phyloP scores from a whole-genome alignment of 2,888 invertebrate genomes.

The Agapostemon virescens region DNA sequence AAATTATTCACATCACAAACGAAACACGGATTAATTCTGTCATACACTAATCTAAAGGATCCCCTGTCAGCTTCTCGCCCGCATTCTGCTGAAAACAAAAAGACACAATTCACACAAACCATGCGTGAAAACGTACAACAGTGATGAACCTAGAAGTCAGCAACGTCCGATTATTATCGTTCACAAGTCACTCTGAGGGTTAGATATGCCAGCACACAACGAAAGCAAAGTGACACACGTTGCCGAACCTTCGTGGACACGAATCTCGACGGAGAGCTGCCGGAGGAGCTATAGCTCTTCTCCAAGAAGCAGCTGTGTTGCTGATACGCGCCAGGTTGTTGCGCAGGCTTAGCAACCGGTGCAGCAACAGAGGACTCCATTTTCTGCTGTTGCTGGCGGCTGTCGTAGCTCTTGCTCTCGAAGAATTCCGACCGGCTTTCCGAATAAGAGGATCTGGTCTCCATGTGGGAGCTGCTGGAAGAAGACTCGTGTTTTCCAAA shows the following conservation, averaged over 20 bases:
- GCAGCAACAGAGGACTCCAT: slow-evolving; percentile 59
- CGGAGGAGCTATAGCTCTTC: slow-evolving; percentile 70
- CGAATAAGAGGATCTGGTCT: slow-evolving; percentile 73
- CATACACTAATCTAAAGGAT: neutral
- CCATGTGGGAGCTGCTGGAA: slow-evolving; percentile 67
- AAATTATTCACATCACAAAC: neutral
- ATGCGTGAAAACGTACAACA: slow-evolving; percentile 11
- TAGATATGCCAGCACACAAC: neutral
- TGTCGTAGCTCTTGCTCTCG: slow-evolving; percentile 74
- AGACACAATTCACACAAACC: neutral
- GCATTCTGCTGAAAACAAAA: neutral
- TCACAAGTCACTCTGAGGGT: neutral
- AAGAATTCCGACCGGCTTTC: slow-evolving; percentile 75
- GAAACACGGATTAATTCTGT: neutral
- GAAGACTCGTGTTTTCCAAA: slow-evolving; percentile 74
- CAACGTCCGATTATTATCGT: neutral
- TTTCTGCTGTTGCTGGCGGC: slow-evolving; percentile 68
- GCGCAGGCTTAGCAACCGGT: slow-evolving; percentile 24
- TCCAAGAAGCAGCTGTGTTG: slow-evolving; percentile 75
- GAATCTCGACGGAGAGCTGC: slow-evolving; percentile 68
- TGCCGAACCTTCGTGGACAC: slow-evolving; percentile 77
- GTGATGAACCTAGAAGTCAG: neutral
- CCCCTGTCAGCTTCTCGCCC: neutral
- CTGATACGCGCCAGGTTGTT: slow-evolving; percentile 67
- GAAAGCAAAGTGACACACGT: slow-evolving; percentile 33